Conservation (phyloP, 2,113 vertebrate species). For the Apteryx owenii region DNA sequence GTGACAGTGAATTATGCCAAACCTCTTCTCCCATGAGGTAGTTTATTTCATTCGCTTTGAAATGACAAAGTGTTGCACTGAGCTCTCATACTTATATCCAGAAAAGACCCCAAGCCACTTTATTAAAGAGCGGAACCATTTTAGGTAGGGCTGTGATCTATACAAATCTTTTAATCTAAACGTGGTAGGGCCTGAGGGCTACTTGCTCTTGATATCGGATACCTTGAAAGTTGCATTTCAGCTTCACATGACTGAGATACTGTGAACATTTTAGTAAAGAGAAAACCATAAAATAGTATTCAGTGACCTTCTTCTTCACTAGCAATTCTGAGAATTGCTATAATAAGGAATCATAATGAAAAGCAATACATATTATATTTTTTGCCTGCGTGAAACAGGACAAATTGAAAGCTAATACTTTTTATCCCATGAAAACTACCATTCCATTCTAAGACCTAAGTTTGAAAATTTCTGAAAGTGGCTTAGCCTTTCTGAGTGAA, state of each 20-base stretch:
- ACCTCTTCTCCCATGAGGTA: neutral
- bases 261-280: neutral
- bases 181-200: neutral
- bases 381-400: neutral
- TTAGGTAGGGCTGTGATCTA: neutral
- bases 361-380: neutral
- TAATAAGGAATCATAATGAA: neutral
- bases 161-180: neutral
- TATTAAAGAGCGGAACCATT: neutral
- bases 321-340: neutral
- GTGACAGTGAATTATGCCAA: neutral
- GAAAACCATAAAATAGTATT: neutral
- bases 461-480: neutral
- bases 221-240: neutral
- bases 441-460: neutral
- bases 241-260: neutral
- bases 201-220: neutral
- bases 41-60: constrained; percentile 8
- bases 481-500: neutral
- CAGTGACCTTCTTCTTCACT: neutral
- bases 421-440: neutral
- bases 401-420: neutral
- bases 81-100: neutral
- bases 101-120: neutral
- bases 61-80: constrained; percentile 10